phyloP scores from a whole-genome alignment of 2,888 invertebrate genomes.

The Luperina testacea region DNA sequence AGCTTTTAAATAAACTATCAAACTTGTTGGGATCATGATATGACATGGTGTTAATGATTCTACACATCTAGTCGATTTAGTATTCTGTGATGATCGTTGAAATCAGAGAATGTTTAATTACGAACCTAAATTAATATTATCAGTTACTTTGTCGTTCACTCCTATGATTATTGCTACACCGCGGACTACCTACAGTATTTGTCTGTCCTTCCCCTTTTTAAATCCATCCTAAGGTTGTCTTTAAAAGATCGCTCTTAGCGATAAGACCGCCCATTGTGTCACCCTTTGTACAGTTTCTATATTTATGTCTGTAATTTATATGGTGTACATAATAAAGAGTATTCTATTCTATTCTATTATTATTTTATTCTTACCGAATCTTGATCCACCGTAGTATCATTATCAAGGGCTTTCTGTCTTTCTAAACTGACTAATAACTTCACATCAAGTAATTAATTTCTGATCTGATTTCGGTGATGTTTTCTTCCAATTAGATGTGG shows the following conservation, averaged over 20 bases:
- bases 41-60: constrained; percentile 7
- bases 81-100: not conserved
- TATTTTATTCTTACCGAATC: not conserved
- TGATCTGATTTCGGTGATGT: constrained; percentile 67
- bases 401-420: not conserved
- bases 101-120: not conserved
- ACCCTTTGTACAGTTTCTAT: too few species aligned
- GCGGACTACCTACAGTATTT: too few species aligned
- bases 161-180: too few species aligned
- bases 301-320: too few species aligned
- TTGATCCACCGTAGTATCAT: not conserved
- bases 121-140: not conserved
- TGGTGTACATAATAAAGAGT: too few species aligned
- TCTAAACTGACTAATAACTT: not conserved
- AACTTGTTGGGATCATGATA: constrained; percentile 1
- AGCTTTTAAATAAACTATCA: constrained; percentile 36
- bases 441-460: constrained; percentile 37
- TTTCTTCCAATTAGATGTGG: constrained; percentile 68
- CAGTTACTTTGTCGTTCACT: not conserved
- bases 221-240: too few species aligned
- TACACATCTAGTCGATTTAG: not conserved
- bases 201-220: too few species aligned
- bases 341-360: too few species aligned
- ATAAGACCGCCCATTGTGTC: too few species aligned
- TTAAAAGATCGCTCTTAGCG: too few species aligned